Base-by-base conservation (phyloP, 2,888 invertebrate species). In the Limnephilus lunatus region DNA sequence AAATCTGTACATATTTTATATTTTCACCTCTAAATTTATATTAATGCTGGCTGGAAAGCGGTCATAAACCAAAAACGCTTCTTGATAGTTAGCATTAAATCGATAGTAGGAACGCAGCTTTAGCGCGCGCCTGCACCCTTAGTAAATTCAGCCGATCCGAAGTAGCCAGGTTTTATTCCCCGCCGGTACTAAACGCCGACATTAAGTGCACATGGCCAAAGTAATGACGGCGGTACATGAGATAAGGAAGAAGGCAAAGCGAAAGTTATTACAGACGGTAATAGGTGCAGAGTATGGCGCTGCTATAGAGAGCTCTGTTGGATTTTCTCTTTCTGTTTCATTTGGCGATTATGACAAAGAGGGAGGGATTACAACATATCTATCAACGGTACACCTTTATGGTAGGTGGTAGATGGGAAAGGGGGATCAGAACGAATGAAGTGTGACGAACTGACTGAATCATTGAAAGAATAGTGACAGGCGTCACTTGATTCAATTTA, bases 161-260 rank as follows among this genome's bases (percentile, higher is more conserved):
- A 68, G 87, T 87, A 87, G 48, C 68, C 87, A 68, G 68, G 87
- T 87, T 87, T 87, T n/a, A 87, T 35, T 68, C 87, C 83, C 83
- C 83, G 48, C 82, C 35, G 82, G 90, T 91, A 91, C 80, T 87
- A 92, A 92, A 92, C 89, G 92, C 90, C 87, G 92, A 92, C 93
- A 92, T 93, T 93, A 93, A 93, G 93, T 93, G 92, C 93, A 91
- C 88, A 91, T 39, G 87, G 90, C 39, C 91, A 86, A 90, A 92
- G 92, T 93, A 93, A 93, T 93, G 92, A 91, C 81, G 91, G 81
- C 85, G 83, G 88, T 86, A 81, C 53, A 89, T 30, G 53, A 90
- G 93, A 93, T 93, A 93, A 93, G 93, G 91, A 90, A 85, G 90
- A 88, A 90, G 87, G 90, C 35, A 86, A 90, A 92, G 85, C 91